Evolutionary conservation across 2,888 invertebrate genomes (phyloP), one percentile per base, ranked within the genome.

Genomic region (Chrysolina haemoptera): DNA sequence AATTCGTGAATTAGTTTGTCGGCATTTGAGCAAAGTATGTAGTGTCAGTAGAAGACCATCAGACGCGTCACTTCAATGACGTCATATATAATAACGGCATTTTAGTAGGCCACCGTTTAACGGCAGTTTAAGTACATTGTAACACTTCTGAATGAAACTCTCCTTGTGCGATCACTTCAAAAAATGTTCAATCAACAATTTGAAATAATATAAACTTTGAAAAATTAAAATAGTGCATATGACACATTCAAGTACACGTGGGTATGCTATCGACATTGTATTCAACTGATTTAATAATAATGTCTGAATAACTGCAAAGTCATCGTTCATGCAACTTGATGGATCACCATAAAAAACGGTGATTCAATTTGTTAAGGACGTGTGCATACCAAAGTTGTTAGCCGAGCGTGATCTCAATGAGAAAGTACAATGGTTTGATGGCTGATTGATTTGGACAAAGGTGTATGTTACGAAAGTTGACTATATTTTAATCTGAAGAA

Each of bases 371-470:
- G 59, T 35, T 59, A 14, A 27, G 11, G 59, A 59, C 59, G 59
- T 59, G 59, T 59, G 59, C 59, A 59, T 59, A 59, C 35, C 59
- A 27, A n/a, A 59, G 59, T 59, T 59, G 59, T 59, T 59, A 27
- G 59, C 9, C n/a, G 59, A 59, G 59, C 59, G 59, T 59, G 59
- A 59, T 27, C 10, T 59, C 59, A 59, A n/a, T 35, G 35, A n/a
- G 59, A 59, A 27, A 35, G 59, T 59, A 59, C 27, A 59, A 59
- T 59, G 59, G 27, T 59, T 59, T 27, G 59, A 59, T 59, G n/a
- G 12, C 14, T 59, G 59, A 27, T 59, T 12, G 59, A 5, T 59
- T 53, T 27, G 27, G 1, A 59, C 59, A 59, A 59, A n/a, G 59
- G 35, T 59, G 14, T 59, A 16, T n/a, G 35, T 59, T 59, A 59